These are phyloP conservation scores for Ditula angustiorana DNA, from an alignment of 2,888 invertebrate species.

Conservation along the genomic window DNA sequence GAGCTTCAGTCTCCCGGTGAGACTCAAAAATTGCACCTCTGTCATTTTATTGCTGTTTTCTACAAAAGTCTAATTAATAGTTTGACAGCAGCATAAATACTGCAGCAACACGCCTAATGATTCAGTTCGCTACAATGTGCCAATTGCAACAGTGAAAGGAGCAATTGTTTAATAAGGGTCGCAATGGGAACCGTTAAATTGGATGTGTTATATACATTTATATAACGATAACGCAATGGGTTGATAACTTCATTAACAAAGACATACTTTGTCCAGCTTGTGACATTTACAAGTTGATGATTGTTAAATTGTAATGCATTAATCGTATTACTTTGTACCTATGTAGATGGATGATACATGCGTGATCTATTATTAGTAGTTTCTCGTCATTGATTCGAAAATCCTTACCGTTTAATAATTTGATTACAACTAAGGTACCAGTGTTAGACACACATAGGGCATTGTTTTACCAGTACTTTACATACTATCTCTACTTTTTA, in stretches of 20 bases:
- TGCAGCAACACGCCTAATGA: slow-evolving; percentile 37
- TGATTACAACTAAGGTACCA: too few relatives aligned
- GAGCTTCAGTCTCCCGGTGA: too few relatives aligned
- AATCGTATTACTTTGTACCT: background rate
- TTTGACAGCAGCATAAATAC: slow-evolving; percentile 22
- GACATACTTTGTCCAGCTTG: slow-evolving; percentile 5
- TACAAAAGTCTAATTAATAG: slow-evolving; percentile 4
- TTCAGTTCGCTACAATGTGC: slow-evolving; percentile 43
- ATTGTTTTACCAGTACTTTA: too few relatives aligned
- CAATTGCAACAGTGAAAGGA: slow-evolving; percentile 34
- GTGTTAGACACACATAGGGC: too few relatives aligned
- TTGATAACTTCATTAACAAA: slow-evolving; percentile 32
- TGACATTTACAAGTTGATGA: slow-evolving; percentile 3
- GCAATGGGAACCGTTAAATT: slow-evolving; percentile 19
- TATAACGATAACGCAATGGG: slow-evolving; percentile 19
- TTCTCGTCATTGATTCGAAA: background rate
- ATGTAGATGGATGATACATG: background rate
- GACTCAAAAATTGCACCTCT: too few relatives aligned
- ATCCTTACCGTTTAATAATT: too few relatives aligned
- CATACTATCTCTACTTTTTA: too few relatives aligned
- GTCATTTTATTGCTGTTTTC: background rate
- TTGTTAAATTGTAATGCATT: background rate
- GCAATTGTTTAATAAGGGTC: slow-evolving; percentile 30
- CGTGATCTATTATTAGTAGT: background rate
- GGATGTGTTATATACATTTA: slow-evolving; percentile 18